These are phyloP conservation scores for Neolamprologus caudopunctatus DNA, from an alignment of 2,113 vertebrate species.

Conservation along the genomic window DNA sequence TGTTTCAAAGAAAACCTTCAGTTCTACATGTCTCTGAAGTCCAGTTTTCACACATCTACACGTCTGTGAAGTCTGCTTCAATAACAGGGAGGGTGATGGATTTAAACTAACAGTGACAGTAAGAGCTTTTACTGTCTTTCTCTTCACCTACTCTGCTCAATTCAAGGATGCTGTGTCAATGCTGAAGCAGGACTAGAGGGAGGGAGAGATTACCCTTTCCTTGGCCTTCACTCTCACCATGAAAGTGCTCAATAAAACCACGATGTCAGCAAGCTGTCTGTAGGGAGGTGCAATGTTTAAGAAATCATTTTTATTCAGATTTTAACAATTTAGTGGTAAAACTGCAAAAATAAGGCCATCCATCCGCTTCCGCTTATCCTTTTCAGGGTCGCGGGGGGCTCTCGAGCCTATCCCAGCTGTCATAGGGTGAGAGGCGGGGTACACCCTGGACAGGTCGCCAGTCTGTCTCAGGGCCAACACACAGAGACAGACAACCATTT, in stretches of 20 bases:
- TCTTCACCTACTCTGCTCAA: not conserved
- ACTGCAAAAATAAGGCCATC: not conserved
- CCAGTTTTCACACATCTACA: not conserved
- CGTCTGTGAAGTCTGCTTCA: not conserved
- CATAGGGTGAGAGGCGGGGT: too few relatives aligned
- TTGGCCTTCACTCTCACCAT: slow-evolving; percentile 82
- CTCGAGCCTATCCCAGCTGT: not conserved
- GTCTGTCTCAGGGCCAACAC: not conserved
- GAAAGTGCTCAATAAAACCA: slow-evolving; percentile 92
- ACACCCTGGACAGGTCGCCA: not conserved
- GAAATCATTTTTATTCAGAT: not conserved
- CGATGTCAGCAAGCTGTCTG: slow-evolving; percentile 91
- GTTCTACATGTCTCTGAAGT: not conserved
- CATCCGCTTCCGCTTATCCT: not conserved
- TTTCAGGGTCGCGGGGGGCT: not conserved
- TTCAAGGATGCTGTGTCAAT: slow-evolving; percentile 86
- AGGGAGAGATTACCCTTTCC: slow-evolving; percentile 86
- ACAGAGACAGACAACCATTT: not conserved
- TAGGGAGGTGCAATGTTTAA: slow-evolving; percentile 79
- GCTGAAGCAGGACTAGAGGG: slow-evolving; percentile 91
- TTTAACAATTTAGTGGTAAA: not conserved
- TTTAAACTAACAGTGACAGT: not conserved
- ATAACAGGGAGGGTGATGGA: not conserved
- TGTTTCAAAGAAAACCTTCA: not conserved
- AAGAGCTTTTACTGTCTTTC: not conserved